Evolutionary conservation across 2,797 vertebrate genomes (phyloP), one percentile per base, ranked within the genome.

Genomic region (Myotis vivesi): DNA sequence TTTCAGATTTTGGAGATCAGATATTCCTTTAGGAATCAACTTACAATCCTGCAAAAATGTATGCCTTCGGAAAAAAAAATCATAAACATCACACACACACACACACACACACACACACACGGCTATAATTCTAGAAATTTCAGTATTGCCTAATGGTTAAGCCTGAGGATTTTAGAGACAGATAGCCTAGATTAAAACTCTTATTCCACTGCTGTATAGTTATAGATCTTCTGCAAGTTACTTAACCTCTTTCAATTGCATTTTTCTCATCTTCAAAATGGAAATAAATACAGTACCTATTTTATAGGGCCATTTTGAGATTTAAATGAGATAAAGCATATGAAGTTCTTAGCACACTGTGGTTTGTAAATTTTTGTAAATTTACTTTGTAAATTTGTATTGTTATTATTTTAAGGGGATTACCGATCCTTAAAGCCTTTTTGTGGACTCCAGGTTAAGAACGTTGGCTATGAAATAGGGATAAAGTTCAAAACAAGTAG

Each of bases 401-500:
- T 89, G 49, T 44, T 68, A 49, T 76, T 95, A 59, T 83, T 94
- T 94, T 89, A 94, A 94, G 62, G 57, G 6, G 23, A 7, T 77
- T 92, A 81, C 5, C 36, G 23, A 62, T 68, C 17, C 22, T 49
- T 19, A 59, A 81, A 20, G 17, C 49, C 68, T 87, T 83, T 68
- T 66, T 87, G 66, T 53, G 28, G 44, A 71, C 5, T 59, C 28
- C 22, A 82, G 33, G 41, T 80, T 75, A 95, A 68, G n/a, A 93
- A 71, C 85, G 82, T 55, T 95, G 59, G 46, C 36, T 91, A 44
- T 77, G 33, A 95, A 86, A 81, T 30, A 41, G 38, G 59, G 51
- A 95, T 33, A 55, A 79, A 77, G 22, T 85, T 91, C 71, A 96
- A 94, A 91, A 23, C 72, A 87, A 55, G 71, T 49, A 86, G 90